These are phyloP conservation scores for Synanceia verrucosa DNA, from an alignment of 2,797 vertebrate genomes.

Conservation along the genomic window DNA sequence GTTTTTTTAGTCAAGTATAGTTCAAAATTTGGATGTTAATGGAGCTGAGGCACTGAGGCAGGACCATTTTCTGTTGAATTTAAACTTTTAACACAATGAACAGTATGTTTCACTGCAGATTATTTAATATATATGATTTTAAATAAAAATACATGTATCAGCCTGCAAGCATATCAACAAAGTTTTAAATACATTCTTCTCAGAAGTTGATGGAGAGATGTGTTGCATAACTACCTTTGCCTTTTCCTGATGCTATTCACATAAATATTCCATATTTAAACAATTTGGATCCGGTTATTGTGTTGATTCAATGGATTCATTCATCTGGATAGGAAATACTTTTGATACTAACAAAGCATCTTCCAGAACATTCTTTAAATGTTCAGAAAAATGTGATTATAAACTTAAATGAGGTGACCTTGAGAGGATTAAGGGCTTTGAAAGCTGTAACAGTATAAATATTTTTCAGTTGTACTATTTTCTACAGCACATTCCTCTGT, in stretches of 20 bases:
- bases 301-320: neutral
- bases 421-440: neutral
- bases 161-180: neutral
- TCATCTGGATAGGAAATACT: neutral
- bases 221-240: neutral
- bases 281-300: neutral
- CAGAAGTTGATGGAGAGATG: neutral
- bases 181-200: neutral
- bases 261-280: neutral
- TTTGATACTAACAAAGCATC: neutral
- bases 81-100: neutral
- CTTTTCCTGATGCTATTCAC: neutral
- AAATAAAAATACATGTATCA: neutral
- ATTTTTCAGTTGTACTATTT: slow-evolving; percentile 1
- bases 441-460: slow-evolving; percentile 1
- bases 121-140: neutral
- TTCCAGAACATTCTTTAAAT: neutral
- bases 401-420: neutral
- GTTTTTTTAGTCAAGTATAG: neutral
- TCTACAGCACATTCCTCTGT: slow-evolving; percentile 9
- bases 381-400: neutral
- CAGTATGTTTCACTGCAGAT: neutral
- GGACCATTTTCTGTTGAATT: neutral
- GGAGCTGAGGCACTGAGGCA: neutral
- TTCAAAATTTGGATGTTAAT: neutral